Evolutionary conservation across 2,888 invertebrate species (phyloP).

Genomic region (Xestia sexstrigata): DNA sequence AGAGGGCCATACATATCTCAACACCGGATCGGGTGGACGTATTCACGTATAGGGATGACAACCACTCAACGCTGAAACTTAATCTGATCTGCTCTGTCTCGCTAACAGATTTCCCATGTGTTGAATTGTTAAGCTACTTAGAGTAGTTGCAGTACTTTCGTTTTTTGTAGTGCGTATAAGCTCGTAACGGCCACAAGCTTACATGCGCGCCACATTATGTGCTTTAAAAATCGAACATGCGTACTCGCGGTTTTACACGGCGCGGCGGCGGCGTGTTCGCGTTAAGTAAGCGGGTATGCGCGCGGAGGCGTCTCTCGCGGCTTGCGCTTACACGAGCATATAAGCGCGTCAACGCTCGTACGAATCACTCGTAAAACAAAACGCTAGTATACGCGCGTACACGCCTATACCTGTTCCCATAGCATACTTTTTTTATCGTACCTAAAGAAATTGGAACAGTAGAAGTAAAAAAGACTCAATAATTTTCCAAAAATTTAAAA

Average conservation of each 20-base stretch:
- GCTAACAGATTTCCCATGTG: constrained; percentile 5
- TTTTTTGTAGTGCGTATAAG: not conserved
- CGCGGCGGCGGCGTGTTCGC: no score
- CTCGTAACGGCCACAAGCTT: not conserved
- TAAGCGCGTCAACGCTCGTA: not conserved
- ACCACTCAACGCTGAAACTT: constrained; percentile 31
- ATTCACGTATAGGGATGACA: constrained; percentile 3
- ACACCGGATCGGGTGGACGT: not conserved
- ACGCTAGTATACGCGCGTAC: not conserved
- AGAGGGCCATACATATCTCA: not conserved
- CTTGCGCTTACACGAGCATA: no score
- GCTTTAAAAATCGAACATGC: not conserved
- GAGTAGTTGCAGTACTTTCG: not conserved
- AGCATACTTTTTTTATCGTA: no score
- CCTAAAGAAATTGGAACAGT: no score
- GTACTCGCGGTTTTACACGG: no score
- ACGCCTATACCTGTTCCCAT: no score
- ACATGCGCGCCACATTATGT: not conserved
- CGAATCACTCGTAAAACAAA: not conserved
- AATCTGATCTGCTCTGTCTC: constrained; percentile 44
- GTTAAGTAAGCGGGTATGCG: no score
- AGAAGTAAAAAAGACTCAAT: not conserved
- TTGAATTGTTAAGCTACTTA: constrained; percentile 9
- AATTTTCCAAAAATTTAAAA: not conserved
- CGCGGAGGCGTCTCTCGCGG: not conserved